These are phyloP conservation scores for Benthochromis sp. DNA, from an alignment of 2,113 vertebrate species.

Conservation along the genomic window DNA sequence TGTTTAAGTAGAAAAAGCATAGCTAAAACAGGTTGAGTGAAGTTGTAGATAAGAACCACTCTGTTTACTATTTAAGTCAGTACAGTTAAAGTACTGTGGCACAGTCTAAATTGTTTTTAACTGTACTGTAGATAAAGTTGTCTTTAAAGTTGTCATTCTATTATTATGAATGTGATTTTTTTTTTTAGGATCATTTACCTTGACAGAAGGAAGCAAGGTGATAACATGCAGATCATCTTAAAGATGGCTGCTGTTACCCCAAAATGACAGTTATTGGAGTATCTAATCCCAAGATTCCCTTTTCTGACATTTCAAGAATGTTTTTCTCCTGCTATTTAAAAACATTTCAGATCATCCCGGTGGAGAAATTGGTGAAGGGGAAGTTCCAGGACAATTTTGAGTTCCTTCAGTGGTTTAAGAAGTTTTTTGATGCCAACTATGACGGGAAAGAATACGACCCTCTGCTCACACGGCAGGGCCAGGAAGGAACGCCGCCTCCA, in stretches of 20 bases:
- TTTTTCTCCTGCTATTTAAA: background rate
- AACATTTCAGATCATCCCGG: constrained; percentile 82
- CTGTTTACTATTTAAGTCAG: background rate
- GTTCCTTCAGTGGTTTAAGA: constrained; percentile 99
- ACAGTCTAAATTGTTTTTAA: background rate
- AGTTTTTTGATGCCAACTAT: constrained; percentile 95
- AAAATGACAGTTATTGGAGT: background rate
- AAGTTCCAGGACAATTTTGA: constrained; percentile 99
- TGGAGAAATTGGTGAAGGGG: constrained; percentile 91
- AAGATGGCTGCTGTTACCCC: background rate
- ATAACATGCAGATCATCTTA: background rate
- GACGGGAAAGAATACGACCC: constrained; percentile 97
- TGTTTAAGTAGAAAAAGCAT: background rate
- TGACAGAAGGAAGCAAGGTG: background rate
- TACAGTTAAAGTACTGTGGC: background rate
- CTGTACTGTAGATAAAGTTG: background rate
- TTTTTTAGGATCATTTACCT: background rate
- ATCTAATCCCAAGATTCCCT: background rate
- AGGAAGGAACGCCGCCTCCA: constrained; percentile 77
- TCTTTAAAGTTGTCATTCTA: background rate
- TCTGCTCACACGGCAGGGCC: constrained; percentile 82
- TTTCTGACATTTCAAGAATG: background rate
- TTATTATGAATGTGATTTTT: background rate
- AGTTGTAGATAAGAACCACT: background rate
- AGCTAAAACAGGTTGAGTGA: background rate